Conservation (phyloP, 1,140 invertebrate genomes). For the Pogonus chalceus region DNA sequence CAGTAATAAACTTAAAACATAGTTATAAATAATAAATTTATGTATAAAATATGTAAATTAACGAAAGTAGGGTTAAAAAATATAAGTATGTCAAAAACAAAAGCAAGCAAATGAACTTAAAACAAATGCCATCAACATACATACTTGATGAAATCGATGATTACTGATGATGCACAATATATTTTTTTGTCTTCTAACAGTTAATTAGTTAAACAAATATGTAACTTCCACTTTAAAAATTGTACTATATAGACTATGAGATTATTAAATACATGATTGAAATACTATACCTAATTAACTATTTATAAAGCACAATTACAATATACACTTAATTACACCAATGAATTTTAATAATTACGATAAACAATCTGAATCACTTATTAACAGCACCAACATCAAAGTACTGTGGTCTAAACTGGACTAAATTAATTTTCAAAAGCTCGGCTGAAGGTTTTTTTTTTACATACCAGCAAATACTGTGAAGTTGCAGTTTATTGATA, state of each 20-base stretch:
- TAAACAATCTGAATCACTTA: not conserved
- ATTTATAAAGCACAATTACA: not conserved
- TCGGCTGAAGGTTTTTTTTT: not conserved
- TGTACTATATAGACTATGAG: too few relatives aligned
- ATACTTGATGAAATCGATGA: not conserved
- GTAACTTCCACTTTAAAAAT: not conserved
- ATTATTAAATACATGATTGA: too few relatives aligned
- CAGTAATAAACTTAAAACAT: too few relatives aligned
- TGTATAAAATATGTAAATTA: too few relatives aligned
- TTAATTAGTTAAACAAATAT: slow-evolving; percentile 3
- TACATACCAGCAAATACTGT: not conserved
- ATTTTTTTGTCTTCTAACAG: not conserved
- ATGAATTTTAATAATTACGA: not conserved
- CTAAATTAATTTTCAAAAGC: not conserved
- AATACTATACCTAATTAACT: too few relatives aligned
- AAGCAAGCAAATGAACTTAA: too few relatives aligned
- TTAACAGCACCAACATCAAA: slow-evolving; percentile 2
- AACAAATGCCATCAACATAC: too few relatives aligned
- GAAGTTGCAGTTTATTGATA: not conserved
- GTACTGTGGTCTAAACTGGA: not conserved
- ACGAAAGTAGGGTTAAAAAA: too few relatives aligned
- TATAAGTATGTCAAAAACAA: too few relatives aligned
- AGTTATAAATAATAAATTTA: too few relatives aligned
- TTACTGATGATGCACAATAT: not conserved
- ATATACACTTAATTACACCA: not conserved